Percentiles rank a stretch among this genome's conserved stretches.
These are phyloP conservation scores for Amphiura filiformis DNA, from an alignment of 35 echinoderm and acorn worm genomes.

Conservation along the genomic window DNA sequence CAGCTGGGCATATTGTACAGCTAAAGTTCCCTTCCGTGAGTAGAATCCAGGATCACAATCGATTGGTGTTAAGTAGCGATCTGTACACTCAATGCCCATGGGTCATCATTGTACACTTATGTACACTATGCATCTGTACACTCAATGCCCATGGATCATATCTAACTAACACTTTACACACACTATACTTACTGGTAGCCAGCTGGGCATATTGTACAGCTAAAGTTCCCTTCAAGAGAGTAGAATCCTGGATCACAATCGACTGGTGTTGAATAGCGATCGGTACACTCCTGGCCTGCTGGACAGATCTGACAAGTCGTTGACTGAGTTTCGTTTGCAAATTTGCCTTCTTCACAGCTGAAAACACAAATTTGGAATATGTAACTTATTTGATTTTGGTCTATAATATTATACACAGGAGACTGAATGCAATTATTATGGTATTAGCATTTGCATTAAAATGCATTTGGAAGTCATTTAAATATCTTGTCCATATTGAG, in stretches of 20 bases:
- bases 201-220: constrained; percentile 69
- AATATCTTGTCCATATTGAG: too few species aligned
- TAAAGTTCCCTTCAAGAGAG: constrained; percentile 68
- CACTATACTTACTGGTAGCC: constrained; percentile 63
- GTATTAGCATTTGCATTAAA: too few species aligned
- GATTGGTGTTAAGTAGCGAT: constrained; percentile 64
- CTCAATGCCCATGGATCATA: too few species aligned
- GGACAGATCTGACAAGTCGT: constrained; percentile 57
- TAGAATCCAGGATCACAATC: constrained; percentile 54
- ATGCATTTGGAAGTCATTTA: too few species aligned
- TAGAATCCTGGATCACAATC: constrained; percentile 54
- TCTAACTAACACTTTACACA: too few species aligned
- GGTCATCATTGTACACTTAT: too few species aligned
- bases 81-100: constrained; percentile 65
- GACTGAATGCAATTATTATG: too few species aligned
- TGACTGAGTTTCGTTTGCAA: constrained; percentile 46
- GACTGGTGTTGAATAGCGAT: constrained; percentile 68
- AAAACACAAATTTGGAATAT: neutral
- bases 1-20: constrained; percentile 78
- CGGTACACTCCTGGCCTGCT: constrained; percentile 64
- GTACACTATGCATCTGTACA: too few species aligned
- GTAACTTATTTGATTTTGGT: too few species aligned
- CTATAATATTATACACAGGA: too few species aligned
- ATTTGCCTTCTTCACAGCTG: constrained; percentile 90
- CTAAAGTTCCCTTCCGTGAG: constrained; percentile 59